Conservation (phyloP, 2,888 invertebrate genomes). For the Melipona bicolor region DNA sequence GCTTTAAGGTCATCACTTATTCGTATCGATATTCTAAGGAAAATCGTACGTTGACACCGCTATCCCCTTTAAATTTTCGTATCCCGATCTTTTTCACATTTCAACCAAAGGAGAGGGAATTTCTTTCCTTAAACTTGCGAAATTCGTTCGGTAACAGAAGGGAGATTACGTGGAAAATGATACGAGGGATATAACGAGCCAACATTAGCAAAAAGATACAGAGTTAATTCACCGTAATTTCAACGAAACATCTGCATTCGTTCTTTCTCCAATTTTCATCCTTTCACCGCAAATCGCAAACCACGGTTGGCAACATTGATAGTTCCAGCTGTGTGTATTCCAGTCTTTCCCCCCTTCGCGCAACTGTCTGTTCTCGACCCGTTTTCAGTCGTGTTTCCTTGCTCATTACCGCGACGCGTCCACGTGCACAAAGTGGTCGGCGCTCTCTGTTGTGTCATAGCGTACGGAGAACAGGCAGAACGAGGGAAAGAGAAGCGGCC, state of each 20-base stretch:
- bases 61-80: not conserved
- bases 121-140: no score
- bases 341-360: not conserved
- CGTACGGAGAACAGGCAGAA: constrained; percentile 34
- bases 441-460: constrained; percentile 62
- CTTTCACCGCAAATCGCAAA: constrained; percentile 13
- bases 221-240: not conserved
- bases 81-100: not conserved
- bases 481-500: constrained; percentile 57
- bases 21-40: not conserved
- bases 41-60: not conserved
- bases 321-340: constrained; percentile 18
- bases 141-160: no score
- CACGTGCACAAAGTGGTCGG: constrained; percentile 52
- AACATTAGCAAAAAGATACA: not conserved
- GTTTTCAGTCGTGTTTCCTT: constrained; percentile 48
- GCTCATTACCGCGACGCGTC: constrained; percentile 63
- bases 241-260: not conserved
- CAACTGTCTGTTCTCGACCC: constrained; percentile 35
- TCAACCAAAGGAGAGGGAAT: no score
- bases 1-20: no score
- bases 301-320: constrained; percentile 21
- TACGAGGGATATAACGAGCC: not conserved
- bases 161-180: not conserved
- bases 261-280: not conserved